These are phyloP conservation scores for Thinocorus orbignyianus DNA, from an alignment of 2,113 vertebrate species.

Conservation along the genomic window DNA sequence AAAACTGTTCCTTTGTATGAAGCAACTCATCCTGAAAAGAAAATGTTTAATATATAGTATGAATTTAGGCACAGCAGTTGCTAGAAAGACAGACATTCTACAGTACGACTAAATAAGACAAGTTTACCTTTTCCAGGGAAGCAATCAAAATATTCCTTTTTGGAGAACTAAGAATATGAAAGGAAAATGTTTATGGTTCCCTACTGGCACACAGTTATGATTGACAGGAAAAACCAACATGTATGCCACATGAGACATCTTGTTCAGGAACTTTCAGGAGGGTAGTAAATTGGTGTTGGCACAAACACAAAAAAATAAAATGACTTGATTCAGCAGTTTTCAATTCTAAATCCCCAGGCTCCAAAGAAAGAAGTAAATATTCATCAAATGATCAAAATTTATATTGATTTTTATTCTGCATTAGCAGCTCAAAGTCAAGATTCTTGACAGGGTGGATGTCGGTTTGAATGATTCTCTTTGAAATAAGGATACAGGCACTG, in stretches of 20 bases:
- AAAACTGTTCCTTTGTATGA: constrained; percentile 49
- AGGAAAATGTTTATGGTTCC: constrained; percentile 80
- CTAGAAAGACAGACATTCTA: constrained; percentile 57
- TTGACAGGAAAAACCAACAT: constrained; percentile 83
- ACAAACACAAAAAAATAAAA: constrained; percentile 89
- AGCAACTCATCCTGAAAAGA: constrained; percentile 35
- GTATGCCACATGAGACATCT: constrained; percentile 78
- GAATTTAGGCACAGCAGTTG: constrained; percentile 27
- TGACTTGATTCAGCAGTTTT: constrained; percentile 90
- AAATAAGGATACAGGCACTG: constrained; percentile 78
- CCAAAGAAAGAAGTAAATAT: constrained; percentile 83
- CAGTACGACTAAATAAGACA: constrained; percentile 63
- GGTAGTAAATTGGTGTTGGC: constrained; percentile 87
- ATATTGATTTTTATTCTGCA: constrained; percentile 89
- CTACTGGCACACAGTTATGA: constrained; percentile 78
- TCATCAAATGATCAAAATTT: constrained; percentile 92
- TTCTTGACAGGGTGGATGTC: constrained; percentile 77
- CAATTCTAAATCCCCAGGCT: constrained; percentile 76
- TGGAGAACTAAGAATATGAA: constrained; percentile 73
- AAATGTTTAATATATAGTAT: constrained; percentile 63
- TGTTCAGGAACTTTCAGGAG: constrained; percentile 84
- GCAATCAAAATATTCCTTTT: constrained; percentile 77
- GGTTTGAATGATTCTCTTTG: constrained; percentile 88
- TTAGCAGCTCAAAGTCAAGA: constrained; percentile 86
- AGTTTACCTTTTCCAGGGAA: constrained; percentile 71